phyloP scores from a whole-genome alignment of 2,888 invertebrate species.

The Pheosia gnoma region DNA sequence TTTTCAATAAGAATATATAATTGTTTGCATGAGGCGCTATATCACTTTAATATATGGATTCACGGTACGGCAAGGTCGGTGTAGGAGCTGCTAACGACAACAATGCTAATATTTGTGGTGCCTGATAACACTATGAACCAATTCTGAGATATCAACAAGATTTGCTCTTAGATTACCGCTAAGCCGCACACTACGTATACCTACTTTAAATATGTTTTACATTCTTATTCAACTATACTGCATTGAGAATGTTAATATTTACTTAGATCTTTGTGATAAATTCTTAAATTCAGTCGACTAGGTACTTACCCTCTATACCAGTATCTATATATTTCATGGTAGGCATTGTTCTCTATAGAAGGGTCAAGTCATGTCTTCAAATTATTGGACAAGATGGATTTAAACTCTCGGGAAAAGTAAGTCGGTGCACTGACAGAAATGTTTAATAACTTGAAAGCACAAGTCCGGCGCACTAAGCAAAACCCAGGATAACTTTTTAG shows the following conservation, averaged over 20 bases:
- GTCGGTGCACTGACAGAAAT: no score
- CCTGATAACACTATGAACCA: slow-evolving; percentile 80
- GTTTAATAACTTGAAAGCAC: no score
- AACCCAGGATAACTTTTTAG: no score
- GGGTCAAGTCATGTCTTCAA: no score
- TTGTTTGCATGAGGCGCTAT: slow-evolving; percentile 56
- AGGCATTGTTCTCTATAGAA: no score
- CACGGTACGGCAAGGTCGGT: slow-evolving; percentile 64
- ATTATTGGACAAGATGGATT: no score
- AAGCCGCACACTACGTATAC: slow-evolving; percentile 64
- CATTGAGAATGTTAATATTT: slow-evolving; percentile 17
- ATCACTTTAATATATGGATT: slow-evolving; percentile 64
- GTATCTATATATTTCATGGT: no score
- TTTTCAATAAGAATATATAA: slow-evolving; percentile 55
- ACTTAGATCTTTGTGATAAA: background rate
- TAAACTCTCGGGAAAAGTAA: no score
- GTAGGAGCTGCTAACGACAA: slow-evolving; percentile 68
- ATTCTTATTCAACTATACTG: slow-evolving; percentile 38
- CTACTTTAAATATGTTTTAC: slow-evolving; percentile 50
- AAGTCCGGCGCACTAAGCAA: no score
- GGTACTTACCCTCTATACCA: background rate
- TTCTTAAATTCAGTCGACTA: background rate
- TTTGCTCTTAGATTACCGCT: slow-evolving; percentile 78
- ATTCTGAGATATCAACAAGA: slow-evolving; percentile 77
- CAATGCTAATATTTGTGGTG: slow-evolving; percentile 73